Base-by-base conservation (phyloP, 23 tunicate species). In the Halocynthia roretzi region DNA sequence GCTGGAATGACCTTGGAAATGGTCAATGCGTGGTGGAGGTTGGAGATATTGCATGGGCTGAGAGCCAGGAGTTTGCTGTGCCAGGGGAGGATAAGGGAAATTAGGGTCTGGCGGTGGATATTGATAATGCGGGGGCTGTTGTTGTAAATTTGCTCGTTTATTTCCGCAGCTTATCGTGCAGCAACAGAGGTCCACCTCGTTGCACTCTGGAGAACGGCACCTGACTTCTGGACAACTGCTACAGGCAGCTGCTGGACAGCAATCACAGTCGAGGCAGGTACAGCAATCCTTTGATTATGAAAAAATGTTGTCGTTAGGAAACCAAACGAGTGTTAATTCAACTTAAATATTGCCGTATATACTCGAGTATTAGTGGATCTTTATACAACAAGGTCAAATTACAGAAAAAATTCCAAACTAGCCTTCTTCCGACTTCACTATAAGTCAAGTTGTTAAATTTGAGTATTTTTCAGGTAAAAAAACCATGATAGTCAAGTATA, bases 161-260 rank as follows among this genome's bases (percentile, higher is more conserved):
- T 78, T 61, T 64, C 54, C 7, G 15, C 81, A 62, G 53, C 52
- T 61, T 61, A 53, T 80, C 7, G 71, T 80, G 23, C 57, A 67
- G 70, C 88, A 76, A 52, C 81, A 78, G 50, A 85, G 81, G 4
- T 50, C 58, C 21, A 86, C 67, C 56, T 86, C 85, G 58, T 71
- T 68, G 77, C 91, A 86, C 71, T 61, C 82, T n/a, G 77, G 77
- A 8, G 56, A 60, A 0, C 68, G 50, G 57, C 91, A 86, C 51
- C 64, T 17, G 53, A 80, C 18, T 51, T 66, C 76, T 10, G 87
- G 80, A 51, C 80, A 75, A 17, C 51, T 48, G 56, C 86, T 60
- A 61, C 63, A 74, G 15, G 40, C 78, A 5, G 70, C 70, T 11
- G 70, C 31, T 65, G 31, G 70, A 20, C 22, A 65, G 9, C 70